Evolutionary conservation across 2,113 vertebrate species (phyloP), one percentile per base, ranked within the genome.

Genomic region (Monopterus albus): DNA sequence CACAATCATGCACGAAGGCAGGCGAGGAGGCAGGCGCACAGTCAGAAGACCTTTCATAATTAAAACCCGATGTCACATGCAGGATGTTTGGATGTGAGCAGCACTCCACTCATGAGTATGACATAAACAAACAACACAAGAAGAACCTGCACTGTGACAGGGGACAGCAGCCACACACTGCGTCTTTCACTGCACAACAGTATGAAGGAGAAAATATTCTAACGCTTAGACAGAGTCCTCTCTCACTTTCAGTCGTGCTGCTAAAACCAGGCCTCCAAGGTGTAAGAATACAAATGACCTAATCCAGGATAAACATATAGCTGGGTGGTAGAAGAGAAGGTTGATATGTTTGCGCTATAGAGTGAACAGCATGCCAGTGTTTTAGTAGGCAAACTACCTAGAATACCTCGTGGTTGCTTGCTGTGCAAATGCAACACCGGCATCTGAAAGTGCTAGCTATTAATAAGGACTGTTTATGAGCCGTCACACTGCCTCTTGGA

Each of bases 381-480:
- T 81, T 74, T 52, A 66, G 72, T 43, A 74, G 72, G 60, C 77
- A 67, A 77, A 64, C 52, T 56, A 78, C 72, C 51, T 76, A 79
- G 64, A 72, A 72, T 68, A 68, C 75, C 52, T 79, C 71, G 46
- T 18, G 53, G 49, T 51, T 33, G 67, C 72, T 36, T 50, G 23
- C 40, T 45, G 15, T 70, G 76, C 65, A 82, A 80, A 73, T 25
- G 53, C 66, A 75, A 82, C 51, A 26, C 72, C 38, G 40, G 79
- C 81, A 84, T 84, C 71, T 72, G 62, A 85, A 82, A 72, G 61
- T 0, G 28, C 8, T 4, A 6, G 45, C 85, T 85, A 84, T 88
- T 88, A 88, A 87, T 90, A 90, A 72, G 73, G 82, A 42, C 60
- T 56, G 83, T 90, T 92, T 90, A 89, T 66, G 72, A 90, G 81